Evolutionary conservation across 1,140 invertebrate genomes (phyloP).

Genomic region (Lutraria rhynchaena): DNA sequence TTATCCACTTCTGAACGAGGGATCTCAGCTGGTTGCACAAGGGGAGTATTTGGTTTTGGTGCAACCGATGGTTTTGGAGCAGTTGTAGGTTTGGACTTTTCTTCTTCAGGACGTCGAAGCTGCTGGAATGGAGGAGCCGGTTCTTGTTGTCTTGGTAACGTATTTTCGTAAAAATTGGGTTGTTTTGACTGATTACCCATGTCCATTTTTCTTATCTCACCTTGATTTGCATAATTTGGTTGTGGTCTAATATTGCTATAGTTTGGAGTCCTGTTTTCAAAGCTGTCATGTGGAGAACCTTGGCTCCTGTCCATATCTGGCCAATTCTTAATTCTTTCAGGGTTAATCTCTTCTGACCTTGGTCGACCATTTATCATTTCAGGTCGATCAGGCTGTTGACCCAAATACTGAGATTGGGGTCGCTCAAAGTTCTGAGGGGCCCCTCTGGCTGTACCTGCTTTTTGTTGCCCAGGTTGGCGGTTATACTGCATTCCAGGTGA

Average conservation of each 20-base stretch:
- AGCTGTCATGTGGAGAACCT: constrained; percentile 66
- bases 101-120: constrained; percentile 61
- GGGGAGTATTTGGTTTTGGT: constrained; percentile 68
- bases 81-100: constrained; percentile 61
- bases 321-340: constrained; percentile 71
- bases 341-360: constrained; percentile 75
- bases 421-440: constrained; percentile 68
- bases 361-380: constrained; percentile 67
- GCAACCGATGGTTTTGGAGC: constrained; percentile 72
- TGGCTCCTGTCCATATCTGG: constrained; percentile 66
- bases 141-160: constrained; percentile 69
- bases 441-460: constrained; percentile 13
- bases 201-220: constrained; percentile 68
- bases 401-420: constrained; percentile 75
- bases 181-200: constrained; percentile 72
- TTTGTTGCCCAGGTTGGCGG: constrained; percentile 34
- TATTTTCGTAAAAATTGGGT: constrained; percentile 79
- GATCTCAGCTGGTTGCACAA: constrained; percentile 71
- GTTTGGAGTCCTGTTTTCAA: constrained; percentile 64
- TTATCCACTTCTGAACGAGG: constrained; percentile 72
- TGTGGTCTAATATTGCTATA: constrained; percentile 66
- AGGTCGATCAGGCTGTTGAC: constrained; percentile 61
- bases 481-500: constrained; percentile 27
- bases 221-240: constrained; percentile 66
- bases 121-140: constrained; percentile 74